phyloP scores from a whole-genome alignment of 2,888 invertebrate species.

The Palloptera scutellata region DNA sequence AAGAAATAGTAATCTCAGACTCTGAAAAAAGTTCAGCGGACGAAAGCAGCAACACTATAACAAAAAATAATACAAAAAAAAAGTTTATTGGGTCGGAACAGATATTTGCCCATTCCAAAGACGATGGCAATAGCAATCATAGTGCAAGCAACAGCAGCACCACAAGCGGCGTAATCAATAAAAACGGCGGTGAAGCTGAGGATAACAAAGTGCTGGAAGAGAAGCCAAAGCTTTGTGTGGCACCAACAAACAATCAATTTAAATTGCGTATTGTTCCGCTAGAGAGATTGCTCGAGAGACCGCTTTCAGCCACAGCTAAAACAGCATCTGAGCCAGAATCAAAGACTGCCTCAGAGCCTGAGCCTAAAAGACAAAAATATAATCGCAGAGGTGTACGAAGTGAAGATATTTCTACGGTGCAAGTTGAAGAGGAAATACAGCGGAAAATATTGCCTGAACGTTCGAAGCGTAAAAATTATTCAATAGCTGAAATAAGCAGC shows the following conservation, averaged over 20 bases:
- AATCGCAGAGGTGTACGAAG: background rate
- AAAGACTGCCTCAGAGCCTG: constrained; percentile 22
- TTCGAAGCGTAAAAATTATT: constrained; percentile 42
- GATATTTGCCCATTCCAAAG: background rate
- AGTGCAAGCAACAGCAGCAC: constrained; percentile 7
- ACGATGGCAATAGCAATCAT: background rate
- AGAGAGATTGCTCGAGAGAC: constrained; percentile 53
- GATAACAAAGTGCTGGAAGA: background rate
- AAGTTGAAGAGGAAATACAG: background rate
- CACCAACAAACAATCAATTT: constrained; percentile 41
- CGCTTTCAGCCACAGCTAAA: constrained; percentile 30
- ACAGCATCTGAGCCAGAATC: constrained; percentile 8
- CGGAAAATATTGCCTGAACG: constrained; percentile 39
- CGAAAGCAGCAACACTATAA: constrained; percentile 14
- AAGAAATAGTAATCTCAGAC: constrained; percentile 35
- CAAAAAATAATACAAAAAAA: constrained; percentile 6
- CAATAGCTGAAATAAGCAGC: constrained; percentile 52
- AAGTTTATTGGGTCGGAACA: background rate
- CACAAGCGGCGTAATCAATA: constrained; percentile 10
- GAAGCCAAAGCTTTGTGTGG: constrained; percentile 31
- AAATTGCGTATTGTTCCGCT: constrained; percentile 57
- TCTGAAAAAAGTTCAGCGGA: constrained; percentile 37
- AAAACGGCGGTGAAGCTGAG: constrained; percentile 6
- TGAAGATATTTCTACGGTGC: background rate
- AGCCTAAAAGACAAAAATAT: constrained; percentile 8